phyloP scores from a whole-genome alignment of 2,113 vertebrate species.

The Aleadryas rufinucha region DNA sequence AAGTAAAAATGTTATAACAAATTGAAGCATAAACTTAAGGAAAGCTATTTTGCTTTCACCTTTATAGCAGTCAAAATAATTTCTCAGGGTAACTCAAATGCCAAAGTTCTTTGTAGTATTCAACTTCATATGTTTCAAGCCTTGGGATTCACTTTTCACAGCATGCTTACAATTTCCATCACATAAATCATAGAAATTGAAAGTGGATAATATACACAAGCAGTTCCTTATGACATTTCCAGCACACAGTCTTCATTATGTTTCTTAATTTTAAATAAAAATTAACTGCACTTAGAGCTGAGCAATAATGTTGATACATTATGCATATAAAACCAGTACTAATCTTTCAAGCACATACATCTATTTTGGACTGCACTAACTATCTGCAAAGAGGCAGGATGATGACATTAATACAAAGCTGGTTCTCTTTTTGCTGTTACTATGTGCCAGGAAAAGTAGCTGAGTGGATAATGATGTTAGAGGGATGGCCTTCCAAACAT shows the following conservation, averaged over 20 bases:
- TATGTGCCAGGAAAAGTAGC: not conserved
- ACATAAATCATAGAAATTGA: constrained; percentile 31
- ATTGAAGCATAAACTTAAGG: not conserved
- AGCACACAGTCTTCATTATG: constrained; percentile 45
- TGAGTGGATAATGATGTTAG: not conserved
- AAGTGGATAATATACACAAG: constrained; percentile 11
- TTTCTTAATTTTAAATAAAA: constrained; percentile 64
- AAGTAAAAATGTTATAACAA: not conserved
- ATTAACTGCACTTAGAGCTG: constrained; percentile 40
- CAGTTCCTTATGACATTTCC: constrained; percentile 55
- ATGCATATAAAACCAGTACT: constrained; percentile 38
- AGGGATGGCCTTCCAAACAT: not conserved
- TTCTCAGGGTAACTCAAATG: not conserved
- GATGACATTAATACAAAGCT: not conserved
- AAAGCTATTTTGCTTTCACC: constrained; percentile 6
- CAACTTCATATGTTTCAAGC: constrained; percentile 6
- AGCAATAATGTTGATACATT: constrained; percentile 41
- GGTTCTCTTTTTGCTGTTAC: not conserved
- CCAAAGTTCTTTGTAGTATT: not conserved
- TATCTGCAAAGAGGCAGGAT: constrained; percentile 58
- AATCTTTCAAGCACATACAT: constrained; percentile 25
- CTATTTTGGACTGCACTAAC: constrained; percentile 37
- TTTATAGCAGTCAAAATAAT: not conserved
- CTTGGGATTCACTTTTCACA: constrained; percentile 1
- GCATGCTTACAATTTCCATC: not conserved